A percentile compares a stretch with the other conserved stretches of the same genome.
Conservation (phyloP, 2,797 vertebrate genomes). For the Sandelia bainsii region DNA sequence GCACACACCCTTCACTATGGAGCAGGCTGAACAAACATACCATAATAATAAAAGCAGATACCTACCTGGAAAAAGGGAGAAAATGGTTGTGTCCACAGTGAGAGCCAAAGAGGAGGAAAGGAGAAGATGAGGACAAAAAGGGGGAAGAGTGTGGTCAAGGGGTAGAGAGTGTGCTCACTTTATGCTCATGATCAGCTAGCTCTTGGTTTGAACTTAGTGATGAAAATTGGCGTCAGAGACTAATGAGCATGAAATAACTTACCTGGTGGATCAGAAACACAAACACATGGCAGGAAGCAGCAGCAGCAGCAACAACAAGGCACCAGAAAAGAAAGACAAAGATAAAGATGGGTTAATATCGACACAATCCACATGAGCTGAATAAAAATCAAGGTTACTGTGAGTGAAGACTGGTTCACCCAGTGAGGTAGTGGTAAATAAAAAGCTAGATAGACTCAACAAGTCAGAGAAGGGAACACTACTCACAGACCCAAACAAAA, state of each 20-base stretch:
- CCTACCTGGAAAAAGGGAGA: conserved; percentile 30
- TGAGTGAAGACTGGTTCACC: conserved; percentile 8
- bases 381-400: conserved; percentile 24
- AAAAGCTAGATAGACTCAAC: conserved; percentile 1
- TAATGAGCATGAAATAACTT: conserved; percentile 64
- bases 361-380: conserved; percentile 6
- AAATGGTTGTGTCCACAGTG: conserved; percentile 17
- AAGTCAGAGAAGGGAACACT: background rate
- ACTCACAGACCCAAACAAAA: conserved; percentile 1
- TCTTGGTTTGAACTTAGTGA: conserved; percentile 43
- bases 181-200: conserved; percentile 21
- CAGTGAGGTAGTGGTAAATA: conserved; percentile 2
- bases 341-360: conserved; percentile 38
- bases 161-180: background rate
- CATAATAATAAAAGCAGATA: conserved; percentile 59
- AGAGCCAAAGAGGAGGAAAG: background rate
- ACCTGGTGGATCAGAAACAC: conserved; percentile 62
- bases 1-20: conserved; percentile 30
- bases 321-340: conserved; percentile 34
- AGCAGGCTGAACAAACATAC: conserved; percentile 32
- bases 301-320: conserved; percentile 15
- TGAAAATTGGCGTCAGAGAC: conserved; percentile 50
- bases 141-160: conserved; percentile 16
- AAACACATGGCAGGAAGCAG: conserved; percentile 20
- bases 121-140: conserved; percentile 22